Percentiles rank a stretch among this genome's conserved stretches.
phyloP scores from a whole-genome alignment of 2,113 vertebrate genomes.

The Sturnira hondurensis region DNA sequence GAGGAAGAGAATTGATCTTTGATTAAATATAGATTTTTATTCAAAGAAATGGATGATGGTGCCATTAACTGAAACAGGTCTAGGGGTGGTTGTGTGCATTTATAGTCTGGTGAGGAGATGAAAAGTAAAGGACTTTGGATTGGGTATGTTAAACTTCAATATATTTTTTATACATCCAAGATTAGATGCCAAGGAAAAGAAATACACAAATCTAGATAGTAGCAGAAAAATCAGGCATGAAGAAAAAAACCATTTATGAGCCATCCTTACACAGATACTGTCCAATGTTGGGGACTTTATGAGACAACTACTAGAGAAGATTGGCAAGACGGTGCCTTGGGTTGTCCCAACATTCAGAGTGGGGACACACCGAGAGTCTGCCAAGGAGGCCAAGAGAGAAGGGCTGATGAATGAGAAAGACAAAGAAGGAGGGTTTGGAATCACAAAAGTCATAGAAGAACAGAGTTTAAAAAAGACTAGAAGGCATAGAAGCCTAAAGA shows the following conservation, averaged over 20 bases:
- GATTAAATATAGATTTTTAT: neutral
- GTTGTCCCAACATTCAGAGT: neutral
- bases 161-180: neutral
- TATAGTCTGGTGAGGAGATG: neutral
- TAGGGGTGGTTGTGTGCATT: neutral
- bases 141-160: neutral
- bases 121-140: neutral
- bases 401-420: neutral
- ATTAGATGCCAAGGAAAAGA: neutral
- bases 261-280: too few species aligned
- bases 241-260: neutral
- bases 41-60: neutral
- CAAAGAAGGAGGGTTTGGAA: neutral
- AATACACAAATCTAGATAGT: neutral
- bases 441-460: neutral
- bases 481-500: neutral
- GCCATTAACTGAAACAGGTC: neutral
- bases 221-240: neutral
- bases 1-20: neutral
- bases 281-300: neutral
- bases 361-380: neutral
- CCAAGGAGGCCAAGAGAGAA: neutral
- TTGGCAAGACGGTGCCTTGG: too few species aligned
- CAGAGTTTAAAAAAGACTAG: neutral
- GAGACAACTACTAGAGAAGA: neutral